Conservation (phyloP, 2,797 vertebrate species). For the Poliocrania exsul region DNA sequence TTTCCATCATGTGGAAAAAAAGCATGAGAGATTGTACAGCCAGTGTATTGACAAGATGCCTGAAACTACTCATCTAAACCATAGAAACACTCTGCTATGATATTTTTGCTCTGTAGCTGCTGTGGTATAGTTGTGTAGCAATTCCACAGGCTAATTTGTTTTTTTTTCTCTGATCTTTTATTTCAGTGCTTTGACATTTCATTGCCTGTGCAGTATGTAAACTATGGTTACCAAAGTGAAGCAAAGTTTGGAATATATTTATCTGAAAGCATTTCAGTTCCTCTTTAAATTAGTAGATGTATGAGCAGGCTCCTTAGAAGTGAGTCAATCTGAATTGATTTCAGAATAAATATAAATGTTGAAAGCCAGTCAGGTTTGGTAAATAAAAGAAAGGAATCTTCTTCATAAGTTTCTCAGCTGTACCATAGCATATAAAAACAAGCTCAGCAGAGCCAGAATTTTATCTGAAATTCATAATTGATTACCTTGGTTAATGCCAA, state of each 20-base stretch:
- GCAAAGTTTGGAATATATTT: neutral
- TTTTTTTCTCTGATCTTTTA: neutral
- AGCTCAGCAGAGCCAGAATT: neutral
- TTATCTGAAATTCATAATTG: neutral
- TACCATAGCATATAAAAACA: neutral
- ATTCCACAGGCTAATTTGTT: neutral
- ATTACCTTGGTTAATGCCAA: neutral
- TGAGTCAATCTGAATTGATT: neutral
- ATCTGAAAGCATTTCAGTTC: neutral
- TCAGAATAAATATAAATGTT: neutral
- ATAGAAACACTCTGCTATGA: neutral
- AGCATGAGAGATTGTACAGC: accelerated
- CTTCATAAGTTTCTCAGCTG: neutral
- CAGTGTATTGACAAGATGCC: neutral
- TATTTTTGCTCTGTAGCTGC: neutral
- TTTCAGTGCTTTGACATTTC: neutral
- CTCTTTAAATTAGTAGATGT: neutral
- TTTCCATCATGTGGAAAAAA: neutral
- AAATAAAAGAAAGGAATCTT: neutral
- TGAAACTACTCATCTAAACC: neutral
- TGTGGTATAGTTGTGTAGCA: accelerated
- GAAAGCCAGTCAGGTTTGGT: neutral
- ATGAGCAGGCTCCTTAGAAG: neutral
- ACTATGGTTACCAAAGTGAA: neutral
- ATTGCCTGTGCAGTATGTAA: neutral